phyloP scores from a whole-genome alignment of 1,140 invertebrate genomes.

The Cherax quadricarinatus region DNA sequence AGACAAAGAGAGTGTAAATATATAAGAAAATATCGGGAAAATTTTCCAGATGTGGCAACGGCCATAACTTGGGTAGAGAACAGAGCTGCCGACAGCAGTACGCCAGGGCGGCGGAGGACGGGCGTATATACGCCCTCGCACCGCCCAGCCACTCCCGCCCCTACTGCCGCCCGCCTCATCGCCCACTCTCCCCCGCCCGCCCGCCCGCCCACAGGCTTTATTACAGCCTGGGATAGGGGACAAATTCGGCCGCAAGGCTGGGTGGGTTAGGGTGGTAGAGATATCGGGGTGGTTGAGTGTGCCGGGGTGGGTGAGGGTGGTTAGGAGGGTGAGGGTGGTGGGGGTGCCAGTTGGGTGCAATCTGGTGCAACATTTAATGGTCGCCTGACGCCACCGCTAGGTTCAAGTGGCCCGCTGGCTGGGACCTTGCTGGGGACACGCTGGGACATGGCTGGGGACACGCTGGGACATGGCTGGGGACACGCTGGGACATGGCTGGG shows the following conservation, averaged over 20 bases:
- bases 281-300: slow-evolving; percentile 31
- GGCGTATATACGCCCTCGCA: background rate
- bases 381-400: slow-evolving; percentile 47
- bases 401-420: slow-evolving; percentile 57
- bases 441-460: background rate
- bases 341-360: slow-evolving; percentile 50
- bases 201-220: slow-evolving; percentile 34
- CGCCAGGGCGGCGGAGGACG: background rate
- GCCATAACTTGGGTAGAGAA: slow-evolving; percentile 66
- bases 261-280: slow-evolving; percentile 3
- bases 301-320: background rate
- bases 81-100: slow-evolving; percentile 67
- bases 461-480: background rate
- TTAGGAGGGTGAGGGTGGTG: slow-evolving; percentile 42
- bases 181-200: background rate
- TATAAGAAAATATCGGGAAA: slow-evolving; percentile 64
- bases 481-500: background rate
- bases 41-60: slow-evolving; percentile 60
- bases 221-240: slow-evolving; percentile 55
- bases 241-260: background rate
- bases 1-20: background rate
- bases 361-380: slow-evolving; percentile 66
- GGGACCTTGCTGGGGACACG: slow-evolving; percentile 10
- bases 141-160: background rate
- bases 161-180: background rate